Percentiles rank a stretch among this genome's conserved stretches.
Evolutionary conservation across 37 sponge, comb jelly and placozoan species (phyloP).

Genomic region (Amphimedon queenslandica): DNA sequence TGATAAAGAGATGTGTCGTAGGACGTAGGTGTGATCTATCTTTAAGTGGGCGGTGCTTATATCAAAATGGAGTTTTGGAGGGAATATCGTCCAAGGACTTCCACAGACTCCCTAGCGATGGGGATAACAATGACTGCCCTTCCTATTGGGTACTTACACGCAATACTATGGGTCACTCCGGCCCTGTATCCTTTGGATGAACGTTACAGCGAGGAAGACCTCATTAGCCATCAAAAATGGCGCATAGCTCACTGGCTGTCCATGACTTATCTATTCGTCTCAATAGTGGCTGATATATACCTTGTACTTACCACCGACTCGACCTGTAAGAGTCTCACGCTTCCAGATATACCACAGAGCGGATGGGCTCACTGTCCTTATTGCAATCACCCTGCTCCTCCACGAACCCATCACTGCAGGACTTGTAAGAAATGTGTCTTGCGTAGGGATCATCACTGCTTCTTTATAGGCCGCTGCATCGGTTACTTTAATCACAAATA

Average conservation of each 20-base stretch:
- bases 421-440: slow-evolving; percentile 67
- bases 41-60: background rate
- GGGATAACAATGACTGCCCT: slow-evolving; percentile 44
- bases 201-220: slow-evolving; percentile 4
- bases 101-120: slow-evolving; percentile 52
- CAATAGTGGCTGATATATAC: slow-evolving; percentile 21
- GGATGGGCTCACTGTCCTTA: slow-evolving; percentile 76
- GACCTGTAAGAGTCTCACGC: slow-evolving; percentile 31
- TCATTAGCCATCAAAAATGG: background rate
- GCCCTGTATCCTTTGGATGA: slow-evolving; percentile 27
- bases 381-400: slow-evolving; percentile 65
- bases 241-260: slow-evolving; percentile 12
- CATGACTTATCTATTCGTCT: slow-evolving; percentile 46
- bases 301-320: slow-evolving; percentile 40
- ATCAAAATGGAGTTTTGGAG: slow-evolving; percentile 15
- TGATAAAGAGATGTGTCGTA: too few species aligned
- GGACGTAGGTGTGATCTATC: background rate
- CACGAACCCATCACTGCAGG: slow-evolving; percentile 72
- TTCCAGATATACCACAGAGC: slow-evolving; percentile 38
- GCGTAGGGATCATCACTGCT: slow-evolving; percentile 86
- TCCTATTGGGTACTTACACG: slow-evolving; percentile 59
- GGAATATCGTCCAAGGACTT: slow-evolving; percentile 23
- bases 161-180: slow-evolving; percentile 44
- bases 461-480: slow-evolving; percentile 69
- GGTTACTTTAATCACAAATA: slow-evolving; percentile 84